Base-by-base conservation (phyloP, 2,113 vertebrate species). In the Gymnorhina tibicen region DNA sequence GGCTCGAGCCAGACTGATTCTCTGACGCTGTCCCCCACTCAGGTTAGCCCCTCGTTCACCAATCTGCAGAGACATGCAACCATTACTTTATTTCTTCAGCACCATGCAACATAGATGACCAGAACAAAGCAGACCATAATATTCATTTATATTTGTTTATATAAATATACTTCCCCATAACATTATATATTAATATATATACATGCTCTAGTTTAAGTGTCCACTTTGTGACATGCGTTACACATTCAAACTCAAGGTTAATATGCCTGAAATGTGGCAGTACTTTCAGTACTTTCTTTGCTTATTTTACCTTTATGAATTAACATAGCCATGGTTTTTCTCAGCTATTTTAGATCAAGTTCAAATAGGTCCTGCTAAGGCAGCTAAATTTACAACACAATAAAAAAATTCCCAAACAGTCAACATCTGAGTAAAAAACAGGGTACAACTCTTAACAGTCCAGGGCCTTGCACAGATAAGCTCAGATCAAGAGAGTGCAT, bases 11-110 rank as follows among this genome's bases (percentile, higher is more conserved):
- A 99, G 97, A 84, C 99, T 99, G 95, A 99, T 98, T 67, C 99
- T 98, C 94, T 99, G 99, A 13, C 99, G 98, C 87, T 99, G 99
- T 12, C 99, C 99, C 20, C 99, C 99, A 10, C 99, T 99, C 83
- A 99, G 96, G 96, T 98, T 99, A 59, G 99, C 98, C 8, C 99
- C 99, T 47, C 99, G 98, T 84, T 99, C 99, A 19, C 99, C 99
- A n/a, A 99, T 99, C 99, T 99, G 96, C 73, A 81, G n/a, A 79
- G 32, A 95, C 32, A 82, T 21, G 58, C 9, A 72, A 5, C 3
- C 6, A 0, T 56, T 55, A n/a, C 9, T 89, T 59, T 32, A 66
- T 20, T 81, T 74, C 85, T 67, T n/a, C 32, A 69, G 30, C 46
- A 79, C 33, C 9, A 10, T 11, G 41, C 50, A 89, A 56, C 32